Conservation (phyloP, 2,113 vertebrate genomes). For the Eira barbara region DNA sequence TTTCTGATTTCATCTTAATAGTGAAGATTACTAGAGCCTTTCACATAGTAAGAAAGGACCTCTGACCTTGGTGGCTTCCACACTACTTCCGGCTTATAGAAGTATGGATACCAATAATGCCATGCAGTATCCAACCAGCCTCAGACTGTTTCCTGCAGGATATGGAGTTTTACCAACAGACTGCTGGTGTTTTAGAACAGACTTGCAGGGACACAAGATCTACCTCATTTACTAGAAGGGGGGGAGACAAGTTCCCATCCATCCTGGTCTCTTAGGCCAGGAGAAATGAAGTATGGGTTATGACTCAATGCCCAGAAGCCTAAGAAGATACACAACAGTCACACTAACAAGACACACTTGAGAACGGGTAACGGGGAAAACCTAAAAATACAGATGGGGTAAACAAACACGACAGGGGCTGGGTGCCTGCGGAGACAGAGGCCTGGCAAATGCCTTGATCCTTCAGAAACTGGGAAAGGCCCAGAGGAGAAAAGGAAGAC, state of each 20-base stretch:
- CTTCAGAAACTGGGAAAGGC: not conserved
- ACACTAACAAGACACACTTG: not conserved
- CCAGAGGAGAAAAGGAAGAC: not conserved
- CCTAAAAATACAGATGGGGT: not conserved
- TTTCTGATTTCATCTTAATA: not conserved
- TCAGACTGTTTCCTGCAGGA: not conserved
- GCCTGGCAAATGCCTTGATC: not conserved
- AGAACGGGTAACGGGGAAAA: not conserved
- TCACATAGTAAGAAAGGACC: not conserved
- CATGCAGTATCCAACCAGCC: not conserved
- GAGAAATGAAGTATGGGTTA: not conserved
- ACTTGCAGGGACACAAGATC: not conserved
- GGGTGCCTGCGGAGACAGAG: not conserved
- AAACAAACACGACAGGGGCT: not conserved
- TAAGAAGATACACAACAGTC: not conserved
- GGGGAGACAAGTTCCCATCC: not conserved
- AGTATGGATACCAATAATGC: fast-evolving
- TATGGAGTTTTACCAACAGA: not conserved
- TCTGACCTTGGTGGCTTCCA: not conserved
- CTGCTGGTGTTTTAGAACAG: not conserved
- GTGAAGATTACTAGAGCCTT: not conserved
- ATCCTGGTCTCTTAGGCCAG: not conserved
- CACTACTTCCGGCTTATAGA: not conserved
- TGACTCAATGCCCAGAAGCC: not conserved
- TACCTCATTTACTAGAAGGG: not conserved